Percentiles rank a stretch among this genome's conserved stretches.
Conservation (phyloP, 1,140 invertebrate genomes). For the Nomia melanderi region DNA sequence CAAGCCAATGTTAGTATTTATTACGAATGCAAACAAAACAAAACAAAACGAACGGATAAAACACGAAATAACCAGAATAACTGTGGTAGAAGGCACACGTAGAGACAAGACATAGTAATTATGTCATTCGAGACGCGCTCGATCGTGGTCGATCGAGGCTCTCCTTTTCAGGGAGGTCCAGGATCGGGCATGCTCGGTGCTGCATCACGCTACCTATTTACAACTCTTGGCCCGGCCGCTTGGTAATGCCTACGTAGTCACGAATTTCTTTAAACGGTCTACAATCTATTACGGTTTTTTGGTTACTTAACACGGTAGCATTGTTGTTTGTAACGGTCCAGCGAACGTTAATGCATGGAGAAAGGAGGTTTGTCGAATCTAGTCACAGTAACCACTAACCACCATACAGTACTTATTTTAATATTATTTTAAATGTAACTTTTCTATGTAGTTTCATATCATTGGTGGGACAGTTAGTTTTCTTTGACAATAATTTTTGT, state of each 20-base stretch:
- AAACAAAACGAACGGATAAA: not conserved
- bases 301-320: slow-evolving; percentile 1
- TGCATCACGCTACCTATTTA: slow-evolving; percentile 15
- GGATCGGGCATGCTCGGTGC: slow-evolving; percentile 18
- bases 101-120: slow-evolving; percentile 4
- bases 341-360: slow-evolving; percentile 10
- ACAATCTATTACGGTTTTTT: not conserved
- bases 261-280: too few species aligned
- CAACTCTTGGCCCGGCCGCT: not conserved
- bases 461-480: too few species aligned
- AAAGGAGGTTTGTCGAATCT: slow-evolving; percentile 26
- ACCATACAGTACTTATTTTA: too few species aligned
- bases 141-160: slow-evolving; percentile 7
- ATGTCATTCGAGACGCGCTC: slow-evolving; percentile 1
- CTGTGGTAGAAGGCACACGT: slow-evolving; percentile 35
- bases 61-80: slow-evolving; percentile 20
- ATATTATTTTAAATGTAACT: too few species aligned
- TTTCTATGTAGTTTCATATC: too few species aligned
- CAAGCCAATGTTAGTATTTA: slow-evolving; percentile 79
- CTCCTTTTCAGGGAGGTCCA: slow-evolving; percentile 22
- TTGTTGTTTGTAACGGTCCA: not conserved
- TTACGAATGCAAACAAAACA: slow-evolving; percentile 1
- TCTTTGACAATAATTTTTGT: too few species aligned
- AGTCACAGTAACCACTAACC: too few species aligned
- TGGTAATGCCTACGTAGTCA: too few species aligned